Evolutionary conservation across 2,888 invertebrate genomes (phyloP), one percentile per base, ranked within the genome.

Genomic region (Apocheima hispidaria): DNA sequence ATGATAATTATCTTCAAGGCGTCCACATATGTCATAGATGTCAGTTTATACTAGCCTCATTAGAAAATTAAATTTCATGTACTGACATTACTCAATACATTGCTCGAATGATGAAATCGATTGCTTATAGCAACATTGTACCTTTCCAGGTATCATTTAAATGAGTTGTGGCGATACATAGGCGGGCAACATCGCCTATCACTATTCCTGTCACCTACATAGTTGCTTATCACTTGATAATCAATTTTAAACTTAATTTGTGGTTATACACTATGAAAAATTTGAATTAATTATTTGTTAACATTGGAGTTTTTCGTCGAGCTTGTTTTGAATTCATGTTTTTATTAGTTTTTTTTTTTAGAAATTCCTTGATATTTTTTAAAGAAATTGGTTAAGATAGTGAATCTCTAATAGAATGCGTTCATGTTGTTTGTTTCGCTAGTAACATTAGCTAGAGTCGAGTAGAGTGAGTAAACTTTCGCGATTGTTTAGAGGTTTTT

Each of bases 71-170:
- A 51, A 61, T 46, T 20, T 56, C 14, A 33, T 16, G 28, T 36
- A 62, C 61, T 57, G 61, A 0, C 14, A 10, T 3, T 1, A 16
- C 28, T 16, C 2, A 20, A 1, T 35, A 57, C 21, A 36, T 14
- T 3, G 9, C 46, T 68, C 66, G 69, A 84, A 86, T 83, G 82
- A 83, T 74, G 81, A 80, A 84, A 83, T 78, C 77, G 77, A 86
- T 85, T 81, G 83, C 82, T 83, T 84, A 86, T 81, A 70, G 81
- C 76, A 81, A 81, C 84, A 80, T 84, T 84, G 83, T 84, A 80
- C 74, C 70, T 73, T 73, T 73, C 75, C 76, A 62, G 70, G 74
- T 70, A 60, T 73, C 70, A 76, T 74, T 71, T 69, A 67, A 72
- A 65, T 69, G 59, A 64, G 69, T 59, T 61, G 65, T 68, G 59